Conservation (phyloP, 2,888 invertebrate genomes). For the Podabrus alpinus region DNA sequence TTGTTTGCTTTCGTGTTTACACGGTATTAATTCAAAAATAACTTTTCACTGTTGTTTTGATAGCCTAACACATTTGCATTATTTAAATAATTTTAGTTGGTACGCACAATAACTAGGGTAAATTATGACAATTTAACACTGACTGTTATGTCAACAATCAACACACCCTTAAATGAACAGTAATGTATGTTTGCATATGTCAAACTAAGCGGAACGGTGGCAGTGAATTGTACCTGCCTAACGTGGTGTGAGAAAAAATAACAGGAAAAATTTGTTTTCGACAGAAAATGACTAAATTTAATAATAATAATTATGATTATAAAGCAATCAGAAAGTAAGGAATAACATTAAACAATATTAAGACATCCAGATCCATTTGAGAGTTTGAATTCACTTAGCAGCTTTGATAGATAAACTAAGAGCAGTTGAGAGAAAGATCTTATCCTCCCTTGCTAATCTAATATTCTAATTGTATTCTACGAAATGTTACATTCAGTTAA, state of each 20-base stretch:
- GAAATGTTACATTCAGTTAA: conserved; percentile 58
- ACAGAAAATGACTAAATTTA: background rate
- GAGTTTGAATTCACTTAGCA: conserved; percentile 51
- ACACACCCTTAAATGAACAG: conserved; percentile 26
- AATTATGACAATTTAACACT: conserved; percentile 28
- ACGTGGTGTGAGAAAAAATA: background rate
- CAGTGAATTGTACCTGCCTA: background rate
- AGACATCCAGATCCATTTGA: conserved; percentile 51
- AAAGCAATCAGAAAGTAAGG: background rate
- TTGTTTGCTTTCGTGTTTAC: background rate
- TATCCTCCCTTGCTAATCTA: conserved; percentile 55
- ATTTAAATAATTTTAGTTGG: background rate
- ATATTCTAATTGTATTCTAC: conserved; percentile 59
- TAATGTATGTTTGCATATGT: conserved; percentile 26
- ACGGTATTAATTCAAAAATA: background rate
- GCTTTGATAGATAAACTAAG: conserved; percentile 41
- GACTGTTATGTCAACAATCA: conserved; percentile 24
- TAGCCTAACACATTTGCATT: background rate
- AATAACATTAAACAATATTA: conserved; percentile 47
- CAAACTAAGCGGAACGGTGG: conserved; percentile 11
- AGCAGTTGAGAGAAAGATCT: conserved; percentile 47
- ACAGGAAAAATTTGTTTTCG: background rate
- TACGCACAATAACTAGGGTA: conserved; percentile 1
- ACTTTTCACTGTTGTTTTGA: background rate
- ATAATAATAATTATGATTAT: background rate